phyloP scores from a whole-genome alignment of 1,140 invertebrate genomes.

The Melipona quadrifasciata region DNA sequence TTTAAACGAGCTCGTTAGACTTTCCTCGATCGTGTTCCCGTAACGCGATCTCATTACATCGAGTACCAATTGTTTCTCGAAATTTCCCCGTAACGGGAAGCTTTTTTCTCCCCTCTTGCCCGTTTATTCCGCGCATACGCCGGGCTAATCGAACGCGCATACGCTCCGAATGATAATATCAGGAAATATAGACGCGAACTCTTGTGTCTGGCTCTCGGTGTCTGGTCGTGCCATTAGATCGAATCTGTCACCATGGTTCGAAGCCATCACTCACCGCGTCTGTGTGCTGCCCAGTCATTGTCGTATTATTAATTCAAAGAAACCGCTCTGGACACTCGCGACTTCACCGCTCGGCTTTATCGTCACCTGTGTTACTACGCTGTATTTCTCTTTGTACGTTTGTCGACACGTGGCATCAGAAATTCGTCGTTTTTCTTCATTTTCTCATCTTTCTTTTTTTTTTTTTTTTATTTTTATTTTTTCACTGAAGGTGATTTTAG shows the following conservation, averaged over 20 bases:
- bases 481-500: no score
- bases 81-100: background rate
- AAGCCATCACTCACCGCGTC: no score
- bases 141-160: background rate
- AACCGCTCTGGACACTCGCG: background rate
- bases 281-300: background rate
- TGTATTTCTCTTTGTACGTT: background rate
- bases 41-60: background rate
- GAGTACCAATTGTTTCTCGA: background rate
- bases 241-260: background rate
- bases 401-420: background rate
- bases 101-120: no score
- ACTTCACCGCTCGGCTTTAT: background rate
- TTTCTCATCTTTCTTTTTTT: no score
- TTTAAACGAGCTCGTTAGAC: slow-evolving; percentile 6
- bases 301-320: background rate
- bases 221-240: background rate
- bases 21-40: background rate
- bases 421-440: no score
- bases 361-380: background rate
- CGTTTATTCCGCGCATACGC: background rate
- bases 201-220: background rate
- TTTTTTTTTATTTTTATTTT: no score
- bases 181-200: background rate
- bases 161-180: background rate